These are phyloP conservation scores for Sipha maydis DNA, from an alignment of 2,888 invertebrate genomes.

Conservation along the genomic window DNA sequence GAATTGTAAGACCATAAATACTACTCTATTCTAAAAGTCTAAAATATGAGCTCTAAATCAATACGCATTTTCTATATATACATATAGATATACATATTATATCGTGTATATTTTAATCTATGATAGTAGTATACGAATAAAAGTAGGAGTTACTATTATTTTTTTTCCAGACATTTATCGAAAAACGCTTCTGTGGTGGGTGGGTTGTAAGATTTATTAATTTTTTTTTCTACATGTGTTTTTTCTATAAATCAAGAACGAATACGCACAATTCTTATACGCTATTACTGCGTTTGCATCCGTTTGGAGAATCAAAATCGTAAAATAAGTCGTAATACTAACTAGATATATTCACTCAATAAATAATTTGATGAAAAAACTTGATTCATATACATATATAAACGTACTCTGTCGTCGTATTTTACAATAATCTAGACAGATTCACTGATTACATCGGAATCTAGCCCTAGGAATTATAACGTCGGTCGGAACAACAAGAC, in stretches of 20 bases:
- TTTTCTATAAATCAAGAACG: slow-evolving; percentile 8
- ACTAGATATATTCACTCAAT: not conserved
- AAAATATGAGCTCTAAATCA: too few species aligned
- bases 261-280: too few species aligned
- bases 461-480: too few species aligned
- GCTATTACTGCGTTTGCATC: slow-evolving; percentile 14
- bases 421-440: not conserved
- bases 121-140: not conserved
- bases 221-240: not conserved
- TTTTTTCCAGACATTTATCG: not conserved
- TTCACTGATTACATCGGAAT: not conserved
- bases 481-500: not conserved
- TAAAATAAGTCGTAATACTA: not conserved
- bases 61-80: too few species aligned
- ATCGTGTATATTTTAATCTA: not conserved
- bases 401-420: not conserved
- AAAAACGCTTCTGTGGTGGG: not conserved
- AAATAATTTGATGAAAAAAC: not conserved
- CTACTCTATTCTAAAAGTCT: too few species aligned
- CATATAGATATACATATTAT: not conserved
- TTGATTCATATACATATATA: not conserved
- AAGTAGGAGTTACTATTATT: not conserved
- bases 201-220: not conserved
- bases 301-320: not conserved
- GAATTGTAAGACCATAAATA: too few species aligned